Conservation (phyloP, 2,888 invertebrate genomes). For the Colostygia pectinataria region DNA sequence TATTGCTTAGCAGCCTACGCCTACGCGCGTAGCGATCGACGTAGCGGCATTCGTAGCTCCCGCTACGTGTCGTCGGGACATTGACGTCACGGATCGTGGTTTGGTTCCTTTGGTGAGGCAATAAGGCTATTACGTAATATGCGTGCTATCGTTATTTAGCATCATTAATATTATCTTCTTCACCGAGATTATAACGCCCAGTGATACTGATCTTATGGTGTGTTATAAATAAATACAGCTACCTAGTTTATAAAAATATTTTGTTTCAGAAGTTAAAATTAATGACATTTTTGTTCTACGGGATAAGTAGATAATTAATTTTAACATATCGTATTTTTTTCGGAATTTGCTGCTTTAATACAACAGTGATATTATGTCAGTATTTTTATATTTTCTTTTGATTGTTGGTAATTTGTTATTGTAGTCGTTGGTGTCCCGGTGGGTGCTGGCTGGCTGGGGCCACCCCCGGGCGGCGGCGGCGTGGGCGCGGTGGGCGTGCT, state of each 20-base stretch:
- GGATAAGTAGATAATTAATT: too few species aligned
- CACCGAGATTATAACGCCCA: slow-evolving; percentile 17
- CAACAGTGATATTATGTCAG: too few species aligned
- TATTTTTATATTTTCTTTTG: background rate
- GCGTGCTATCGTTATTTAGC: slow-evolving; percentile 19
- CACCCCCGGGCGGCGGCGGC: slow-evolving; percentile 13
- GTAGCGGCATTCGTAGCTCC: slow-evolving; percentile 47
- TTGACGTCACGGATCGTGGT: slow-evolving; percentile 47
- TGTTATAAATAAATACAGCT: too few species aligned
- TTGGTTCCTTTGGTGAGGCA: slow-evolving; percentile 40
- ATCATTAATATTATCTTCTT: slow-evolving; percentile 19
- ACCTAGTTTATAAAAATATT: too few species aligned
- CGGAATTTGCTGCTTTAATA: too few species aligned
- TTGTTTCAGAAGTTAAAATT: too few species aligned
- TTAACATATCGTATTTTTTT: too few species aligned
- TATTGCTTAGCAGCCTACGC: slow-evolving; percentile 30
- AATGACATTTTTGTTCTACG: too few species aligned
- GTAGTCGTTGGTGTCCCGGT: background rate
- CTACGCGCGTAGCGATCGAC: slow-evolving; percentile 35
- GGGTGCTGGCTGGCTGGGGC: slow-evolving; percentile 6
- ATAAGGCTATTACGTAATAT: slow-evolving; percentile 41
- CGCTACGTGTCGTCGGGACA: slow-evolving; percentile 43
- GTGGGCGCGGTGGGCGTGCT: slow-evolving; percentile 43
- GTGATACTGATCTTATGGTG: background rate
- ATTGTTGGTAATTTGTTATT: background rate